These are phyloP conservation scores for Plecotus auritus DNA, from an alignment of 2,113 vertebrate genomes.

Conservation along the genomic window DNA sequence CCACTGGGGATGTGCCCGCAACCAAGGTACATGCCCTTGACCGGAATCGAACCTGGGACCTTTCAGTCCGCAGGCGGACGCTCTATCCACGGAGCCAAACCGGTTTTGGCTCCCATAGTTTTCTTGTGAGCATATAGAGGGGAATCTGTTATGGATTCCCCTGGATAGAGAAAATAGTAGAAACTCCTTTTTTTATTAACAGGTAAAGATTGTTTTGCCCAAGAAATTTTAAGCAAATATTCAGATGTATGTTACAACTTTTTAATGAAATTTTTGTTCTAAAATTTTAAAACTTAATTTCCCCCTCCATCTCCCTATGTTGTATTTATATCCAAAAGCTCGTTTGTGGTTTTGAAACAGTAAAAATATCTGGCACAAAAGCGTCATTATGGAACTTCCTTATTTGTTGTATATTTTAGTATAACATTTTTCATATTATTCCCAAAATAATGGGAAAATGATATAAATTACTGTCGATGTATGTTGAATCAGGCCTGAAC, in stretches of 20 bases:
- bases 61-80: too few species aligned
- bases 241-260: neutral
- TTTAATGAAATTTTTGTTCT: neutral
- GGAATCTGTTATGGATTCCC: neutral
- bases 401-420: neutral
- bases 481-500: neutral
- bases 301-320: neutral
- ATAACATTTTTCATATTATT: slow-evolving; percentile 23
- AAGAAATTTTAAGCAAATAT: neutral
- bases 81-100: too few species aligned
- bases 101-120: too few species aligned
- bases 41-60: too few species aligned
- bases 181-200: neutral
- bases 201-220: neutral
- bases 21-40: too few species aligned
- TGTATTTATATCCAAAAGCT: slow-evolving; percentile 12
- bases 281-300: neutral
- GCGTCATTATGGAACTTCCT: neutral
- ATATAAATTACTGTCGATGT: neutral
- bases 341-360: neutral
- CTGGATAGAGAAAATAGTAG: neutral
- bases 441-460: neutral
- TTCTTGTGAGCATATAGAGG: neutral
- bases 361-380: neutral
- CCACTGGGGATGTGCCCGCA: too few species aligned